Evolutionary conservation across 2,113 vertebrate species (phyloP), one percentile per base, ranked within the genome.

Genomic region (Mirounga angustirostris): DNA sequence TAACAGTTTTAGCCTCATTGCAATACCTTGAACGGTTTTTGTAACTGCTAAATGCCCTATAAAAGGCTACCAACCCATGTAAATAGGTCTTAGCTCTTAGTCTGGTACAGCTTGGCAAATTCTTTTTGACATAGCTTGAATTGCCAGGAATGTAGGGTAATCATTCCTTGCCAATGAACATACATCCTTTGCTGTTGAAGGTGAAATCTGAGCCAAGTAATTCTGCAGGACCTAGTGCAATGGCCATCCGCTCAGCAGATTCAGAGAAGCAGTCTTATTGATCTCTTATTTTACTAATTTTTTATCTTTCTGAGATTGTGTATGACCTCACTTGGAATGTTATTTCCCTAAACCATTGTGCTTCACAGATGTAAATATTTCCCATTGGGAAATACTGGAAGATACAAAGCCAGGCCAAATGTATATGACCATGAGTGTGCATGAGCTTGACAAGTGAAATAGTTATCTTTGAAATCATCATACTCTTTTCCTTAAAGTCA

Each of bases 1-100:
- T 93, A 67, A 91, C 21, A 43, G 54, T 74, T 96, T 94, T 95
- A 93, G 26, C 24, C 82, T 96, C 33, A 78, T 43, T 79, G 5
- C 9, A 83, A 50, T 94, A 81, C 26, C 28, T 88, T 59, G 11
- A 85, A 91, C 30, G 61, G 28, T 69, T 96, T 82, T 92, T 24
- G 18, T 69, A 87, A 74, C 79, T 88, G 69, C 56, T 80, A 52
- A 90, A 9, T 24, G 19, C 18, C 24, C 65, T 78, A 4, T 84
- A 56, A 63, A 89, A 96, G 67, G 61, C 80, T 86, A 58, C 43
- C 59, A 63, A 22, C 40, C 58, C 26, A 18, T 61, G 30, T 86
- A 90, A 79, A 50, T 63, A 71, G 30, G 24, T 76, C 76, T 33
- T 61, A 69, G 19, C 50, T 95, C 50, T 94, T 81, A 43, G 16